phyloP scores from a whole-genome alignment of 2,113 vertebrate genomes.

The Urocynchramus pylzowi region DNA sequence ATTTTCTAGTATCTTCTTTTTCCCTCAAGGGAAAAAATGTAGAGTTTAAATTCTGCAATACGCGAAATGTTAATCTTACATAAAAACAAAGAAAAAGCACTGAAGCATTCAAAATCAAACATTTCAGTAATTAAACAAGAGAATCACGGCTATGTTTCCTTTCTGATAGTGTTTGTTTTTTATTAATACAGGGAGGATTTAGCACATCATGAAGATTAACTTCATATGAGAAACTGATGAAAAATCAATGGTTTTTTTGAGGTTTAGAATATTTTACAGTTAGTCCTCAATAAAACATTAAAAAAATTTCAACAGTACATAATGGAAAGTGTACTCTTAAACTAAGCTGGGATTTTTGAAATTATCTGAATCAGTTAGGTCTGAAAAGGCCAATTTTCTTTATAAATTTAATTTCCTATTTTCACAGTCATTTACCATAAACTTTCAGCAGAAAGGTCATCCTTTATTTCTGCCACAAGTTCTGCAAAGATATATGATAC shows the following conservation, averaged over 20 bases:
- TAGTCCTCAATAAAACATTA: background rate
- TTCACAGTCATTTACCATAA: background rate
- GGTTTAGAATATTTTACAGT: background rate
- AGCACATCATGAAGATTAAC: constrained; percentile 50
- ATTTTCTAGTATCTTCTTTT: background rate
- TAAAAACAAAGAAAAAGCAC: constrained; percentile 64
- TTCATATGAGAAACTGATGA: constrained; percentile 41
- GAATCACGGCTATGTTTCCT: constrained; percentile 27
- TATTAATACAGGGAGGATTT: constrained; percentile 67
- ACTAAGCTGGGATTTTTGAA: constrained; percentile 16
- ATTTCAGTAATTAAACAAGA: constrained; percentile 73
- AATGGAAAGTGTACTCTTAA: background rate
- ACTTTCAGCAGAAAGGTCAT: background rate
- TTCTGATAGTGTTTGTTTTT: constrained; percentile 69
- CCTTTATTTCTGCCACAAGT: background rate
- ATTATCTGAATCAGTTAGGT: background rate
- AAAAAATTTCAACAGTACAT: background rate
- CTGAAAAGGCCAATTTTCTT: background rate
- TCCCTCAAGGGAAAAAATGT: background rate
- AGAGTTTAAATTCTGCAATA: constrained; percentile 46
- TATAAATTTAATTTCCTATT: constrained; percentile 20
- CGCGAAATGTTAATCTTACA: constrained; percentile 33
- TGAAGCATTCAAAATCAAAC: constrained; percentile 74
- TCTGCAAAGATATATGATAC: background rate
- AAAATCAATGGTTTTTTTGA: constrained; percentile 1